A percentile compares a stretch with the other conserved stretches of the same genome.
phyloP scores from a whole-genome alignment of 2,888 invertebrate species.

The Mylabris sibirica region DNA sequence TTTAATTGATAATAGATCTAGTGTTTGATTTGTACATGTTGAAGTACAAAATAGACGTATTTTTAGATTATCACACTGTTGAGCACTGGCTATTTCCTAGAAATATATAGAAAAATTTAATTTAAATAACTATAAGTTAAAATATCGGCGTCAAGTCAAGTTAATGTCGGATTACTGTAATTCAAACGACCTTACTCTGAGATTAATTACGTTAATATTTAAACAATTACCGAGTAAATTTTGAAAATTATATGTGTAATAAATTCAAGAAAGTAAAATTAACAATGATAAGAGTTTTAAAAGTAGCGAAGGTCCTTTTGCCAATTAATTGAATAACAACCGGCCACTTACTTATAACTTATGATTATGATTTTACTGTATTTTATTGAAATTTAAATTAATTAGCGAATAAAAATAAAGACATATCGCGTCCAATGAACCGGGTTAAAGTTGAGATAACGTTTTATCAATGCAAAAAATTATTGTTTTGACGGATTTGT shows the following conservation, averaged over 20 bases:
- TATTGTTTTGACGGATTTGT: neutral
- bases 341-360: no score
- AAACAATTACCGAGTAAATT: neutral
- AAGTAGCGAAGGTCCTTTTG: no score
- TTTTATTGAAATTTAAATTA: neutral
- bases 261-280: no score
- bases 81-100: conserved; percentile 15
- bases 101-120: conserved; percentile 15
- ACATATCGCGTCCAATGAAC: neutral
- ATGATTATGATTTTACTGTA: neutral
- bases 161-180: neutral
- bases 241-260: no score
- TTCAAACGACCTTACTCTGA: neutral
- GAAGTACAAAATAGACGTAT: conserved; percentile 14
- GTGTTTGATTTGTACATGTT: conserved; percentile 19
- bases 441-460: neutral
- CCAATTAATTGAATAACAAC: no score
- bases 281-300: no score
- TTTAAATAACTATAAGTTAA: no score
- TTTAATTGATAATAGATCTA: conserved; percentile 17
- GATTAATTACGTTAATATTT: neutral
- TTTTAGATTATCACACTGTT: conserved; percentile 19
- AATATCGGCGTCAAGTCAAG: neutral
- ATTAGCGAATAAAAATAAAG: neutral
- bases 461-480: neutral